A percentile compares a stretch with the other conserved stretches of the same genome.
These are phyloP conservation scores for Barypeithes pellucidus DNA, from an alignment of 2,888 invertebrate genomes.

Conservation along the genomic window DNA sequence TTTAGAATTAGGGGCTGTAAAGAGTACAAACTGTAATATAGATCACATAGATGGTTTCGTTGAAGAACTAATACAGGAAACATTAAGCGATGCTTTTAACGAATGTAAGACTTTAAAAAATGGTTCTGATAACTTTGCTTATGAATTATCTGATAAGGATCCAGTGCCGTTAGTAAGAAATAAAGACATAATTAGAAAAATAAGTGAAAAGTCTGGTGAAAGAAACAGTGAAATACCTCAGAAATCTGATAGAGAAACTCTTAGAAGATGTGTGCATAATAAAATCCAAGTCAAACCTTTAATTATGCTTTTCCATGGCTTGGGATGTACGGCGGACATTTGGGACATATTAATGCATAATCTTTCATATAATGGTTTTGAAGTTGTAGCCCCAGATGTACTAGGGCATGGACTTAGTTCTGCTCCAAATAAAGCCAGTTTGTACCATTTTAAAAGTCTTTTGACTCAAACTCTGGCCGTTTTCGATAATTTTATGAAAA, in stretches of 20 bases:
- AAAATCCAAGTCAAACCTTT: constrained; percentile 69
- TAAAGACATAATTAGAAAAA: constrained; percentile 22
- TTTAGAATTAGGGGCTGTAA: constrained; percentile 60
- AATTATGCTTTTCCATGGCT: constrained; percentile 79
- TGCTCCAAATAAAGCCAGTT: constrained; percentile 73
- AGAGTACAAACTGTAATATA: constrained; percentile 57
- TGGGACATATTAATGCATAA: constrained; percentile 76
- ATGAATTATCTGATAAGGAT: constrained; percentile 61
- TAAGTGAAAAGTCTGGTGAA: constrained; percentile 29
- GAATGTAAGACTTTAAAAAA: constrained; percentile 60
- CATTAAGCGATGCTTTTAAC: constrained; percentile 67
- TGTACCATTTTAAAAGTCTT: constrained; percentile 76
- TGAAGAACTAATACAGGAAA: constrained; percentile 67
- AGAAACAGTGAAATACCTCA: constrained; percentile 30
- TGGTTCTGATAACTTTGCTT: constrained; percentile 65
- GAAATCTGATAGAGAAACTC: constrained; percentile 36
- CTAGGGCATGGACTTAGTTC: constrained; percentile 80
- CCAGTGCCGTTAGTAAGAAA: constrained; percentile 46
- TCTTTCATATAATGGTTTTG: constrained; percentile 75
- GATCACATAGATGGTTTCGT: constrained; percentile 66
- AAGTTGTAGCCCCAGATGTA: constrained; percentile 79
- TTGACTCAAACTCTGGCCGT: constrained; percentile 75
- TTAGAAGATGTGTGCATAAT: constrained; percentile 45
- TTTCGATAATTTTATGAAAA: constrained; percentile 76
- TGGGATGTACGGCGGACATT: constrained; percentile 77